A percentile compares a stretch with the other conserved stretches of the same genome.
These are phyloP conservation scores for Dione juno DNA, from an alignment of 2,888 invertebrate genomes.

Conservation along the genomic window DNA sequence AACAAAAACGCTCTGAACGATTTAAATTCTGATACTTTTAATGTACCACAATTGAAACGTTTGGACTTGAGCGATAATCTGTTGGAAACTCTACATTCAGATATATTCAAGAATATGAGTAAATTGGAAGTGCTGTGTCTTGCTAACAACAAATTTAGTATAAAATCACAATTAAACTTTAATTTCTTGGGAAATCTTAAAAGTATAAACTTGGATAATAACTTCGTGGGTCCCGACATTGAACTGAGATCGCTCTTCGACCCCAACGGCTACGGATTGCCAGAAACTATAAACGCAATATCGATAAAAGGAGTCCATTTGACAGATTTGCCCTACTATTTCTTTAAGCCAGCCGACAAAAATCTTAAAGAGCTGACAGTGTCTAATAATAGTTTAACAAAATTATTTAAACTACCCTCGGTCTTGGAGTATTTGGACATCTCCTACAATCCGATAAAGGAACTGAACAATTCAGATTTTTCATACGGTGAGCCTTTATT, in stretches of 20 bases:
- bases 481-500: background rate
- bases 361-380: constrained; percentile 67
- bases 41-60: constrained; percentile 59
- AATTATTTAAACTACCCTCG: constrained; percentile 80
- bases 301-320: constrained; percentile 62
- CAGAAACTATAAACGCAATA: constrained; percentile 52
- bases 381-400: constrained; percentile 78
- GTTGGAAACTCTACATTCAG: constrained; percentile 62
- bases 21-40: constrained; percentile 58
- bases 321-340: constrained; percentile 58
- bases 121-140: constrained; percentile 69
- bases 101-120: constrained; percentile 61
- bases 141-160: constrained; percentile 67
- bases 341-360: constrained; percentile 66
- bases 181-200: constrained; percentile 63
- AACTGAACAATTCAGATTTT: constrained; percentile 55
- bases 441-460: constrained; percentile 82
- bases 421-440: constrained; percentile 83
- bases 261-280: constrained; percentile 52
- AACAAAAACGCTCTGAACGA: constrained; percentile 60
- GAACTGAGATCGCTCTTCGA: constrained; percentile 60
- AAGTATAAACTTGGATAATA: constrained; percentile 69
- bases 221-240: constrained; percentile 64
- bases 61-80: constrained; percentile 70
- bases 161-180: constrained; percentile 64